These are phyloP conservation scores for Tympanuchus pallidicinctus DNA, from an alignment of 2,113 vertebrate species.

Conservation along the genomic window DNA sequence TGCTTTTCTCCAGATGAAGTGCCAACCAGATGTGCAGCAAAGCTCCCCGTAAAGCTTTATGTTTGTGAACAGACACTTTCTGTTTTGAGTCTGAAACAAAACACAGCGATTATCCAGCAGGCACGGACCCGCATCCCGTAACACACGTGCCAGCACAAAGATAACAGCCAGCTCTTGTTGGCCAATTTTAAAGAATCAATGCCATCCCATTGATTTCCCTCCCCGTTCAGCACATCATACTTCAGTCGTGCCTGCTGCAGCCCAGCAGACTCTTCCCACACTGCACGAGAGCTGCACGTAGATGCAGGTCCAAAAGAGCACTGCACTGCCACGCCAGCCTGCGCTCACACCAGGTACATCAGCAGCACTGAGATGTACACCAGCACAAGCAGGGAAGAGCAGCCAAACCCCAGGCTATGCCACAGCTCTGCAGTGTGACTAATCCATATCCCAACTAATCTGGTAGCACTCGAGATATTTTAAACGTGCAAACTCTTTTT, in stretches of 20 bases:
- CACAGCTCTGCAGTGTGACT: background rate
- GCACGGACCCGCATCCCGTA: constrained; percentile 32
- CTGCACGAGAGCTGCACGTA: background rate
- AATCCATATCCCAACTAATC: background rate
- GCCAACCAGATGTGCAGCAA: constrained; percentile 6
- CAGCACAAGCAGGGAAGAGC: background rate
- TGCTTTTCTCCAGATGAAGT: constrained; percentile 13
- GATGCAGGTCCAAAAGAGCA: background rate
- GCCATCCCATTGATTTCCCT: constrained; percentile 14
- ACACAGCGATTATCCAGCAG: background rate
- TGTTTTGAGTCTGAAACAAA: constrained; percentile 14
- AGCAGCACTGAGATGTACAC: rapidly evolving
- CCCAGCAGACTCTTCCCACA: background rate
- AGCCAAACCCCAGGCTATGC: background rate
- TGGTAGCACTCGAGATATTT: background rate
- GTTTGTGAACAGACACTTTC: constrained; percentile 15
- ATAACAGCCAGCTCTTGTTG: constrained; percentile 11
- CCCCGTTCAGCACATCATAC: background rate
- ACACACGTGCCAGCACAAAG: constrained; percentile 19
- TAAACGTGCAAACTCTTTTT: background rate
- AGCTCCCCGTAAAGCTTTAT: background rate
- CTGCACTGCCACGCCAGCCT: rapidly evolving
- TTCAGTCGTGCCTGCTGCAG: background rate
- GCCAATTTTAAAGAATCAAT: background rate
- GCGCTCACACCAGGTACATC: rapidly evolving